These are phyloP conservation scores for Erebia palarica DNA, from an alignment of 2,888 invertebrate genomes.

Conservation along the genomic window DNA sequence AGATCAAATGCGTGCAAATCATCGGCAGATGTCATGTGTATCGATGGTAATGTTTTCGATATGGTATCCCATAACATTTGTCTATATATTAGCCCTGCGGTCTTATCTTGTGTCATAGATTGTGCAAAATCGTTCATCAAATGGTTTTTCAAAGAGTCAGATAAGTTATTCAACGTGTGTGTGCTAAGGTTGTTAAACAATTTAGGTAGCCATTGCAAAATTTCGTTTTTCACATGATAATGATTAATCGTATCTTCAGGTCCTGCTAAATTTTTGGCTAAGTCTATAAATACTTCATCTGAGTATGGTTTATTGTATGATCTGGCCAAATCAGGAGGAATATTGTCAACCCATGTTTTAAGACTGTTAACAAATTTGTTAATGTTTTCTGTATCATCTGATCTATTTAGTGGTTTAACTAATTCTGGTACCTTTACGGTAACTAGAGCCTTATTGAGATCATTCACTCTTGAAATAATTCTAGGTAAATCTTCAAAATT, in stretches of 20 bases:
- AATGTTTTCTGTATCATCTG: neutral
- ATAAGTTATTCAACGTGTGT: conserved; percentile 22
- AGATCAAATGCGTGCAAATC: conserved; percentile 53
- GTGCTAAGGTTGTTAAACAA: conserved; percentile 17
- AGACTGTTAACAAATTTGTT: conserved; percentile 17
- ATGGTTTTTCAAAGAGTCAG: conserved; percentile 30
- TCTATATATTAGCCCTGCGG: conserved; percentile 45
- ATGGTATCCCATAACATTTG: conserved; percentile 54
- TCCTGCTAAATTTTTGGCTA: conserved; percentile 23
- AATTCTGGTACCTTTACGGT: conserved; percentile 8
- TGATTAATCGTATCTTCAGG: conserved; percentile 6
- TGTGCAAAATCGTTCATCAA: conserved; percentile 14
- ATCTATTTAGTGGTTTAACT: neutral
- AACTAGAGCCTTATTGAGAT: conserved; percentile 18
- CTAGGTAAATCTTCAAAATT: conserved; percentile 20
- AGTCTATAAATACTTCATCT: conserved; percentile 19
- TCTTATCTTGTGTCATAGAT: conserved; percentile 33
- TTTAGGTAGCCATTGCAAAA: conserved; percentile 31
- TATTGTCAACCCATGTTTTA: conserved; percentile 22
- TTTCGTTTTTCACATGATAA: conserved; percentile 20
- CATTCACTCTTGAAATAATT: conserved; percentile 24
- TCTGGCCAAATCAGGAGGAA: conserved; percentile 10
- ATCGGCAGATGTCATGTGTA: conserved; percentile 43
- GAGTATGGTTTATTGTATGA: neutral
- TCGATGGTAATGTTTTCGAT: conserved; percentile 51